A percentile compares a stretch with the other conserved stretches of the same genome.
Evolutionary conservation across 2,113 vertebrate genomes (phyloP).

Genomic region (Oncorhynchus gorbuscha): DNA sequence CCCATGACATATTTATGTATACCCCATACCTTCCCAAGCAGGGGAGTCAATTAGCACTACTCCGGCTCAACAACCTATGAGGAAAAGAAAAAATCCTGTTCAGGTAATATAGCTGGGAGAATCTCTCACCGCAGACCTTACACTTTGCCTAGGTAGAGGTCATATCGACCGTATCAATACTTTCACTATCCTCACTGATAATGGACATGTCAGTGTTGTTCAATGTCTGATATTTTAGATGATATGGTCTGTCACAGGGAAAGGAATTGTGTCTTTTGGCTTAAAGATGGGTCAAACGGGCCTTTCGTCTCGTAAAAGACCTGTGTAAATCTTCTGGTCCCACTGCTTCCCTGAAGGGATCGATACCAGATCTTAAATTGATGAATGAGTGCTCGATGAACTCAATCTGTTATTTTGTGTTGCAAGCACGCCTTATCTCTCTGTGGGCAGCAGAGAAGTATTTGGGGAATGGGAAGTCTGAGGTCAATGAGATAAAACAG

Average conservation of each 20-base stretch:
- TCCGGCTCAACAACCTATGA: neutral
- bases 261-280: conserved; percentile 55
- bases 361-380: conserved; percentile 67
- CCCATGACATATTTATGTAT: conserved; percentile 21
- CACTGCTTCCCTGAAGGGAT: conserved; percentile 45
- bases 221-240: conserved; percentile 33
- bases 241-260: conserved; percentile 6
- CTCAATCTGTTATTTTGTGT: conserved; percentile 32
- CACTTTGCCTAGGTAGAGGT: neutral
- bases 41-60: conserved; percentile 5
- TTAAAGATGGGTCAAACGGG: conserved; percentile 50
- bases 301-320: conserved; percentile 35
- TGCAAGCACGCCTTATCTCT: conserved; percentile 38
- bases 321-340: conserved; percentile 49
- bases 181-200: neutral
- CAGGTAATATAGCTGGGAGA: neutral
- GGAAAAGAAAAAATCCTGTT: no score
- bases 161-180: neutral
- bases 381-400: conserved; percentile 53
- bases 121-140: neutral
- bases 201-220: conserved; percentile 15
- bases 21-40: neutral
- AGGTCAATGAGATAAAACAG: conserved; percentile 32
- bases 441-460: neutral
- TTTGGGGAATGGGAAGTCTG: neutral